Conservation (phyloP, 2,113 vertebrate genomes). For the Haplotaxodon microlepis region DNA sequence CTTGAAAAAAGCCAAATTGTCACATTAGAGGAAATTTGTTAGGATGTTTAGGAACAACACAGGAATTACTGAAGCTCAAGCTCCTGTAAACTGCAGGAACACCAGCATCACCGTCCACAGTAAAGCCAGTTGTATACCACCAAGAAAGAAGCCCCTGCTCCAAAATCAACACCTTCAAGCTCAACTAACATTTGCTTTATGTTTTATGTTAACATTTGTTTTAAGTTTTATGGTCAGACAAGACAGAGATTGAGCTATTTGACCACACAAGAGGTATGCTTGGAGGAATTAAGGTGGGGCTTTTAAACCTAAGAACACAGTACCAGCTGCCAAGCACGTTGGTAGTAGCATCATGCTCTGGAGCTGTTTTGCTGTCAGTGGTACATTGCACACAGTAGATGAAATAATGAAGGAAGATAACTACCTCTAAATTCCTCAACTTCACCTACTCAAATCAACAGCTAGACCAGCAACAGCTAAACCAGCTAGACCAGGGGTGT, state of each 20-base stretch:
- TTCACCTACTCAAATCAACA: not conserved
- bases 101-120: not conserved
- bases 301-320: not conserved
- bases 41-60: not conserved
- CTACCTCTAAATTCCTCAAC: not conserved
- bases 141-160: not conserved
- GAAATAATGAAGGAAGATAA: not conserved
- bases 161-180: not conserved
- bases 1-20: not conserved
- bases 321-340: not conserved
- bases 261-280: not conserved
- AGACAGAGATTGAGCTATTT: not conserved
- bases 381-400: not conserved
- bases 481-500: not conserved
- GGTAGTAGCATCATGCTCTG: not conserved
- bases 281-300: not conserved
- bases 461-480: not conserved
- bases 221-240: not conserved
- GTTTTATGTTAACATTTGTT: not conserved
- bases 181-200: not conserved
- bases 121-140: not conserved
- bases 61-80: not conserved
- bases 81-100: not conserved
- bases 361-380: not conserved
- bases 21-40: not conserved